Percentiles rank a stretch among this genome's conserved stretches.
These are phyloP conservation scores for Drosophila persimilis DNA, from an alignment of 1,140 invertebrate species.

Conservation along the genomic window DNA sequence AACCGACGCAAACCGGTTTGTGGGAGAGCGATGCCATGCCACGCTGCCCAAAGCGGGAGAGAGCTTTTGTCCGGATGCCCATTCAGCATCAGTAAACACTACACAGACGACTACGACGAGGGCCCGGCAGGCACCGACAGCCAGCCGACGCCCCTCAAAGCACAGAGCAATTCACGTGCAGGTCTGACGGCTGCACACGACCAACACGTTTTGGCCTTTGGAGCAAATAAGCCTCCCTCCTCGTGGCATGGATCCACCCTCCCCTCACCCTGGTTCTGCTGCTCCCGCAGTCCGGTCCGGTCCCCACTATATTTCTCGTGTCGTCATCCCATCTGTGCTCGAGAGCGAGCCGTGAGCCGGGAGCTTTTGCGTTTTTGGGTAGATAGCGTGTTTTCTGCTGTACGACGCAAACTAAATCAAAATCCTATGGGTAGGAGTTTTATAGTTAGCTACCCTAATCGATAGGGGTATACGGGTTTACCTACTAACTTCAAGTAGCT, in stretches of 20 bases:
- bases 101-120: conserved; percentile 8
- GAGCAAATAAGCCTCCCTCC: conserved; percentile 32
- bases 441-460: conserved; percentile 29
- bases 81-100: conserved; percentile 22
- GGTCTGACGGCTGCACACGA: conserved; percentile 60
- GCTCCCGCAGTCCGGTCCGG: not conserved
- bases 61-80: conserved; percentile 33
- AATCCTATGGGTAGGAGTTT: conserved; percentile 21
- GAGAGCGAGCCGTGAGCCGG: not conserved
- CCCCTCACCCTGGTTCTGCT: not conserved
- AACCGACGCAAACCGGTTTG: conserved; percentile 65
- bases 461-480: not conserved
- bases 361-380: conserved; percentile 32
- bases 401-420: conserved; percentile 15
- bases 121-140: conserved; percentile 36
- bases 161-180: conserved; percentile 56
- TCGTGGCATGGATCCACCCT: conserved; percentile 33
- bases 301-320: conserved; percentile 22
- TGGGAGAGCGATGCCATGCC: not conserved
- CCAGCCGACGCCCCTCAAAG: conserved; percentile 33
- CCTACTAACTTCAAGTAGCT: not conserved
- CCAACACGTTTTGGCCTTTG: conserved; percentile 61
- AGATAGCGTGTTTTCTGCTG: not conserved
- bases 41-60: not conserved
- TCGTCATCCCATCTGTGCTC: conserved; percentile 32